Percentiles rank a stretch among this genome's conserved stretches.
Evolutionary conservation across 2,113 vertebrate species (phyloP).

Genomic region (Heliornis fulica): DNA sequence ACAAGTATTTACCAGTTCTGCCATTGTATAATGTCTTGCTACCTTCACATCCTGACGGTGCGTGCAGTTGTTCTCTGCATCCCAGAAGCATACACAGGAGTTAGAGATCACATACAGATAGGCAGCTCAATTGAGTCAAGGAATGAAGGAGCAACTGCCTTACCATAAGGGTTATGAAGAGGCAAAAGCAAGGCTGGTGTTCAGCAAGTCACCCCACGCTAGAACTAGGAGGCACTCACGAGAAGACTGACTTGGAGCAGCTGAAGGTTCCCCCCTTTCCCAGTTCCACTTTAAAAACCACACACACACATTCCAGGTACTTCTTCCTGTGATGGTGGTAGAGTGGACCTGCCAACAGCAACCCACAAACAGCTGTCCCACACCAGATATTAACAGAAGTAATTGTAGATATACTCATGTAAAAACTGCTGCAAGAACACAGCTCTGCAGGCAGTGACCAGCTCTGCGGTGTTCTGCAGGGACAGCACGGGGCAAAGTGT

Average conservation of each 20-base stretch:
- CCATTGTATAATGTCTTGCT: not conserved
- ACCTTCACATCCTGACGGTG: not conserved
- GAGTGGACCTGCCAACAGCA: not conserved
- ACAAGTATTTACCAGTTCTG: not conserved
- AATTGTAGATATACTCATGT: fast-evolving
- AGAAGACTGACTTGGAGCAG: not conserved
- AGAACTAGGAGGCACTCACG: not conserved
- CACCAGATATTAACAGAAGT: not conserved
- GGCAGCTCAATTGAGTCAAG: not conserved
- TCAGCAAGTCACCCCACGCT: not conserved
- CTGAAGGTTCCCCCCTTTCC: not conserved
- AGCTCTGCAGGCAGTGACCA: not conserved
- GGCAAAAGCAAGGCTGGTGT: not conserved
- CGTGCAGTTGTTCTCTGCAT: not conserved
- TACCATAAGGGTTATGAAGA: not conserved
- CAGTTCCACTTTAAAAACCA: not conserved
- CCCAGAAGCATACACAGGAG: not conserved
- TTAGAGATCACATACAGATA: not conserved
- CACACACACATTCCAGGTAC: not conserved
- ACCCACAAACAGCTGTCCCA: not conserved
- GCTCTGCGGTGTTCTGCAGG: not conserved
- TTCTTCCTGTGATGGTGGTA: not conserved
- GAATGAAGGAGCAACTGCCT: not conserved
- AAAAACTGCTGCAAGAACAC: fast-evolving
- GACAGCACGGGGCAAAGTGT: not conserved